Evolutionary conservation across 1,140 invertebrate species (phyloP).

Genomic region (Andricus grossulariae): DNA sequence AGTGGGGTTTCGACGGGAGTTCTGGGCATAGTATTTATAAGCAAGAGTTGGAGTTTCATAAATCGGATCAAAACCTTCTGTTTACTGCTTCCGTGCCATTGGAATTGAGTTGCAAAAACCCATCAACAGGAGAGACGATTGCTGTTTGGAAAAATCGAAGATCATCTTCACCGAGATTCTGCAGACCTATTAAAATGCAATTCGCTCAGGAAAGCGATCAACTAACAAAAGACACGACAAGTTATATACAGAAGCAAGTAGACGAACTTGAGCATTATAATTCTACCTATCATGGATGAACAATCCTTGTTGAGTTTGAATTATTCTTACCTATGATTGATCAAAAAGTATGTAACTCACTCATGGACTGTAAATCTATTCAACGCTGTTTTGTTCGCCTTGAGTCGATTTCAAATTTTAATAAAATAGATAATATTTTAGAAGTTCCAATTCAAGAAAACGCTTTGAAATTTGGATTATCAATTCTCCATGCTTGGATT

Average conservation of each 20-base stretch:
- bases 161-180: conserved; percentile 60
- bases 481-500: conserved; percentile 63
- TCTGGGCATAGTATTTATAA: conserved; percentile 54
- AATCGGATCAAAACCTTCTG: conserved; percentile 51
- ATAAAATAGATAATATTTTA: conserved; percentile 48
- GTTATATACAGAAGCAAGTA: conserved; percentile 51
- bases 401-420: conserved; percentile 61
- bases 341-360: conserved; percentile 68
- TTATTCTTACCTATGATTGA: conserved; percentile 68
- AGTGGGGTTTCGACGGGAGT: conserved; percentile 60
- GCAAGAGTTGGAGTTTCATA: conserved; percentile 52
- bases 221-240: conserved; percentile 46
- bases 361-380: conserved; percentile 61
- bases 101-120: conserved; percentile 35
- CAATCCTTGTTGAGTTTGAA: conserved; percentile 44
- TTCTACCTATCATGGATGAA: conserved; percentile 39
- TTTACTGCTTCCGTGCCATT: conserved; percentile 56
- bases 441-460: conserved; percentile 42
- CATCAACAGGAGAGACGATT: conserved; percentile 34
- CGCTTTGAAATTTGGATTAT: conserved; percentile 60
- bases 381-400: conserved; percentile 64
- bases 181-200: conserved; percentile 57
- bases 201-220: conserved; percentile 57
- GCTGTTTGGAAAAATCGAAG: conserved; percentile 61
- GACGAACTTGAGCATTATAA: conserved; percentile 44